A percentile compares a stretch with the other conserved stretches of the same genome.
phyloP scores from a whole-genome alignment of 2,888 invertebrate species.

The Spodoptera picta region DNA sequence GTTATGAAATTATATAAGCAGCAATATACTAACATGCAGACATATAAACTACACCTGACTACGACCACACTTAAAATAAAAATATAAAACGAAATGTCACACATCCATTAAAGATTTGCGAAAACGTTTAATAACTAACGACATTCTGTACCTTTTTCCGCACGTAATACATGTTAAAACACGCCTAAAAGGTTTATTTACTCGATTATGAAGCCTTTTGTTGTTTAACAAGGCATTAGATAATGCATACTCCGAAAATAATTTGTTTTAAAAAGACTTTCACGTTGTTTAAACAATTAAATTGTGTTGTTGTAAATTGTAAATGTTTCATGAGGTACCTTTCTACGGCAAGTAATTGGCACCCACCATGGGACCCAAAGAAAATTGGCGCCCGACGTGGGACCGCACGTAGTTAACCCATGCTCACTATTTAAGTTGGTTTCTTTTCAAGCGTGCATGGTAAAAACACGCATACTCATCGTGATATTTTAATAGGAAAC shows the following conservation, averaged over 20 bases:
- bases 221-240: constrained; percentile 61
- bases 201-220: constrained; percentile 61
- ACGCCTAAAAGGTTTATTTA: constrained; percentile 64
- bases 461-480: constrained; percentile 62
- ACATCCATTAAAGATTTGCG: constrained; percentile 40
- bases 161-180: constrained; percentile 59
- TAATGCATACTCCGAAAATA: constrained; percentile 50
- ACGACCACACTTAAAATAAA: constrained; percentile 17
- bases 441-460: constrained; percentile 60
- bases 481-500: constrained; percentile 55
- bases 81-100: constrained; percentile 38
- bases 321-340: constrained; percentile 23
- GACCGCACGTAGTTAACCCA: constrained; percentile 55
- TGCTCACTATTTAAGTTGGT: constrained; percentile 61
- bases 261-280: constrained; percentile 46
- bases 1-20: constrained; percentile 5
- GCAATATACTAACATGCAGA: constrained; percentile 6
- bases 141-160: constrained; percentile 61
- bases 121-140: constrained; percentile 49
- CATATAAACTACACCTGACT: constrained; percentile 25
- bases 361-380: constrained; percentile 50
- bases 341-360: constrained; percentile 51
- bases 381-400: constrained; percentile 64
- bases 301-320: too few species aligned
- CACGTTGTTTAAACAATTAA: constrained; percentile 33